Base-by-base conservation (phyloP, 2,888 invertebrate genomes). In the Escarpia spicata region DNA sequence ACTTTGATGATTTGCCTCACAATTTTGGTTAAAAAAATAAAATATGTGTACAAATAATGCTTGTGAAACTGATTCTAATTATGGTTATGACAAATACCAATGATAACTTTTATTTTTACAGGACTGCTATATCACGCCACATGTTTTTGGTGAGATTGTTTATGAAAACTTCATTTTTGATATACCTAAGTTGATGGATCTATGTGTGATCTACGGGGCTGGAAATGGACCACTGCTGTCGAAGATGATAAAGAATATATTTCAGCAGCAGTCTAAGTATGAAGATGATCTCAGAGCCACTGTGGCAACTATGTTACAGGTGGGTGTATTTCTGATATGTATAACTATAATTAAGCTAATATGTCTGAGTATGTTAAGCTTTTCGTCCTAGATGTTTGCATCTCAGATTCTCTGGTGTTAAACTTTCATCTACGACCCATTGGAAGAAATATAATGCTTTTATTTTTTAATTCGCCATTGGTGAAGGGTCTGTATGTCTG, bases 151-250 rank as follows among this genome's bases (percentile, higher is more conserved):
- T 0, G 97, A 97, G 9, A 95, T 98, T n/a, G 95, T 98, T 92
- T 98, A 98, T 96, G 97, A 98, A 93, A 98, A 98, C 94, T 98
- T 97, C 96, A 97, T 98, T 94, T 97, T 98, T 95, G 98, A 98
- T n/a, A 97, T 98, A 94, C 98, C 98, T 0, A 98, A 98, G 95
- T 96, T 98, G 92, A 97, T 98, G 97, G 98, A 98, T 96, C 96
- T 98, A 19, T 98, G 98, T 95, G 97, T 98, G 90, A 97, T 98
- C 12, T 98, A 98, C 94, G 98, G 98, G 0, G 97, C 97, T 44
- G 97, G 97, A 92, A 98, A 98, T 95, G 95, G 96, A 0, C 95
- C 96, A 92, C 97, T 98, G 90, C 97, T 98, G 26, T 96, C 97
- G 0, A 97, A 97, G 94, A 97, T 98, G 94, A 95, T 98, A 60